These are phyloP conservation scores for Lobophora halterata DNA, from an alignment of 2,888 invertebrate species.

Conservation along the genomic window DNA sequence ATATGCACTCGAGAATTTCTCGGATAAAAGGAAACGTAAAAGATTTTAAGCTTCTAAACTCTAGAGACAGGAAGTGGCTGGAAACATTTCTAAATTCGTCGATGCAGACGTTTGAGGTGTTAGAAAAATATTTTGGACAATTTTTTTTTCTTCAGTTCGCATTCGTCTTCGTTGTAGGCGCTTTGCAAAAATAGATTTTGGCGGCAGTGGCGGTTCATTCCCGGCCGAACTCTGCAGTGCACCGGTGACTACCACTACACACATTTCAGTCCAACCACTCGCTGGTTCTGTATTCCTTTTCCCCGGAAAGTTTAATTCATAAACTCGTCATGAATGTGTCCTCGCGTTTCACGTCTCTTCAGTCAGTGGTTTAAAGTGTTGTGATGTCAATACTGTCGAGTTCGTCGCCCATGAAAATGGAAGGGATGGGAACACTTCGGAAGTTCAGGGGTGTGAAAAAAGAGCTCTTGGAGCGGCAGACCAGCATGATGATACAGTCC, in stretches of 20 bases:
- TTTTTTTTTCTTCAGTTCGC: slow-evolving; percentile 63
- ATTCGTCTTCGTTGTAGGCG: slow-evolving; percentile 70
- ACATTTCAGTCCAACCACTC: slow-evolving; percentile 48
- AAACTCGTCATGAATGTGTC: slow-evolving; percentile 20
- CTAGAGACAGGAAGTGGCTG: slow-evolving; percentile 28
- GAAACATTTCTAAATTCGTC: slow-evolving; percentile 34
- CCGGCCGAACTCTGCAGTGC: slow-evolving; percentile 64
- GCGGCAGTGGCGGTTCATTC: slow-evolving; percentile 69
- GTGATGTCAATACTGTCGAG: slow-evolving; percentile 33
- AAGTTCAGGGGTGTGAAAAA: slow-evolving; percentile 90
- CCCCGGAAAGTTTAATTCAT: slow-evolving; percentile 20
- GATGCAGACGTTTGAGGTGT: slow-evolving; percentile 34
- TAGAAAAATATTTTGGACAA: slow-evolving; percentile 51
- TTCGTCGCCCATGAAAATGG: slow-evolving; percentile 56
- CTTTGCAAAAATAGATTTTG: slow-evolving; percentile 80
- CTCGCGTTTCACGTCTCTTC: slow-evolving; percentile 9
- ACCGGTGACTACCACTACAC: slow-evolving; percentile 62
- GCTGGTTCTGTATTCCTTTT: slow-evolving; percentile 22
- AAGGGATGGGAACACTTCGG: slow-evolving; percentile 80
- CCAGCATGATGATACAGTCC: slow-evolving; percentile 86
- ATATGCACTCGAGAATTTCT: background rate
- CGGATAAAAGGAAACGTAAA: slow-evolving; percentile 13
- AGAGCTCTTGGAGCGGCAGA: slow-evolving; percentile 86
- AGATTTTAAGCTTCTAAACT: slow-evolving; percentile 18
- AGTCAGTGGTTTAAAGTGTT: slow-evolving; percentile 19